Conservation (phyloP, 2,888 invertebrate genomes). For the Drosophila helvetica region DNA sequence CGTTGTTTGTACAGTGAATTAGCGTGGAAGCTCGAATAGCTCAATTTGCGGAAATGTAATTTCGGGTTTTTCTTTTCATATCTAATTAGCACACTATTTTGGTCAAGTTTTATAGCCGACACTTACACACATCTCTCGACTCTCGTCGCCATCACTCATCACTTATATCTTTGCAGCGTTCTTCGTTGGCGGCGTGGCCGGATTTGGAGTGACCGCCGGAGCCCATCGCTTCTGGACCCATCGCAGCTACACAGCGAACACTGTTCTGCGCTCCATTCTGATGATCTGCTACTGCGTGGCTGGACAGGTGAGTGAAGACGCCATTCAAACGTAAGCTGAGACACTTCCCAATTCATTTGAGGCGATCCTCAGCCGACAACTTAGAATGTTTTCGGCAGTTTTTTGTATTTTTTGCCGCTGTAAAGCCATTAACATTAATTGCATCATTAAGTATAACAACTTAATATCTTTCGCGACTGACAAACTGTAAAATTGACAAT, state of each 20-base stretch:
- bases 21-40: conserved; percentile 59
- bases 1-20: conserved; percentile 61
- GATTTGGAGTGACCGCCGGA: conserved; percentile 89
- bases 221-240: conserved; percentile 89
- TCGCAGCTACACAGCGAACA: conserved; percentile 87
- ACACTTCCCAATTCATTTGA: conserved; percentile 27
- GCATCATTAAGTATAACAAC: conserved; percentile 74
- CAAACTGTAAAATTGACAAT: conserved; percentile 48
- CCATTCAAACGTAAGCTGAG: conserved; percentile 27
- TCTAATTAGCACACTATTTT: conserved; percentile 55
- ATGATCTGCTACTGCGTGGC: conserved; percentile 87
- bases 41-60: conserved; percentile 72
- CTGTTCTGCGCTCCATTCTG: conserved; percentile 86
- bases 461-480: conserved; percentile 59
- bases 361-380: conserved; percentile 5
- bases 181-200: conserved; percentile 86
- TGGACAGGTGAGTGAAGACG: conserved; percentile 86
- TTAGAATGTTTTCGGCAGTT: conserved; percentile 8
- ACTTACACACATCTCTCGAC: conserved; percentile 12
- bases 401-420: conserved; percentile 30
- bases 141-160: conserved; percentile 1
- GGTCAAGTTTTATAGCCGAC: conserved; percentile 23
- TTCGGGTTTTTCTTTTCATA: conserved; percentile 36
- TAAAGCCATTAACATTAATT: conserved; percentile 73
- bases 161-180: conserved; percentile 82